phyloP scores from a whole-genome alignment of 2,797 vertebrate genomes.

The Myripristis murdjan region DNA sequence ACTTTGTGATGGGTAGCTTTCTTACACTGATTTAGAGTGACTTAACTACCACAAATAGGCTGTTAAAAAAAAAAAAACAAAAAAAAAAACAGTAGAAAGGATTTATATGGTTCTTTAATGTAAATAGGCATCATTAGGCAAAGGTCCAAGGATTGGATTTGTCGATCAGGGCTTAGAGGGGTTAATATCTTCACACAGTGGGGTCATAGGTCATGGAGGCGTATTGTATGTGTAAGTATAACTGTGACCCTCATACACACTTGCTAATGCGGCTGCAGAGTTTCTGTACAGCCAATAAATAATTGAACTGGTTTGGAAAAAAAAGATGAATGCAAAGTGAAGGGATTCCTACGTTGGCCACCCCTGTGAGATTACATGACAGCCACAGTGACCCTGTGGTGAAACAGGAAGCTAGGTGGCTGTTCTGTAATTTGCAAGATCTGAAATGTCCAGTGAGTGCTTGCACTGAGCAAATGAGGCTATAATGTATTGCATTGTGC shows the following conservation, averaged over 20 bases:
- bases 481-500: neutral
- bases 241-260: slow-evolving; percentile 2
- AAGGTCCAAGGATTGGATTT: neutral
- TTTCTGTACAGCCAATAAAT: slow-evolving; percentile 37
- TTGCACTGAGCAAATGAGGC: slow-evolving; percentile 18
- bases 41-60: neutral
- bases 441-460: slow-evolving; percentile 5
- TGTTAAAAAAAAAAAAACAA: too few species aligned
- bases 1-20: neutral
- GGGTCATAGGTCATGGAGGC: neutral
- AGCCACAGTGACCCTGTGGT: slow-evolving; percentile 57
- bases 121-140: neutral
- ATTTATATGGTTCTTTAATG: too few species aligned
- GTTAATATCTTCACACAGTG: neutral
- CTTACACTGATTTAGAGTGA: neutral
- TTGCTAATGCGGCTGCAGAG: slow-evolving; percentile 17
- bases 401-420: slow-evolving; percentile 37
- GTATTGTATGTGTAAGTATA: slow-evolving; percentile 9
- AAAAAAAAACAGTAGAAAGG: too few species aligned
- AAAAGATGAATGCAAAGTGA: slow-evolving; percentile 54
- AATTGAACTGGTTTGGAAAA: slow-evolving; percentile 41
- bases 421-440: neutral
- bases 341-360: slow-evolving; percentile 44
- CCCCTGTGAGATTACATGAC: slow-evolving; percentile 41
- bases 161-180: too few species aligned